Percentiles rank a stretch among this genome's conserved stretches.
Conservation (phyloP, 2,113 vertebrate species). For the Oncorhynchus nerka region DNA sequence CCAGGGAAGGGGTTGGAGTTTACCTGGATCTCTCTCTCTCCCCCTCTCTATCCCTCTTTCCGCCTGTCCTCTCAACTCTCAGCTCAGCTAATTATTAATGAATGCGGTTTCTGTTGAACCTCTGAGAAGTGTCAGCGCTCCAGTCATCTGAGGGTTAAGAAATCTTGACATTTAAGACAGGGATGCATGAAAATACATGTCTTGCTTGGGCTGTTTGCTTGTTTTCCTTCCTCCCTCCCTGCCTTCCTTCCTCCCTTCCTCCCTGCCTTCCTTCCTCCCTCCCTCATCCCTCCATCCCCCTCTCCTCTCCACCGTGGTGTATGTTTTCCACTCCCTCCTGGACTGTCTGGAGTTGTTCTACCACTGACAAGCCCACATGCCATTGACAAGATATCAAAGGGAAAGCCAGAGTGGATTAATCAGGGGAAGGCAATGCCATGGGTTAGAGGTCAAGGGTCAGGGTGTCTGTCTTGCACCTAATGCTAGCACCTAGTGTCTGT, state of each 20-base stretch:
- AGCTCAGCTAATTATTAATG: constrained; percentile 75
- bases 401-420: constrained; percentile 67
- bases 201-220: constrained; percentile 75
- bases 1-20: constrained; percentile 33
- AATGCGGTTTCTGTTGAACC: constrained; percentile 79
- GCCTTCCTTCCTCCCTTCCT: constrained; percentile 38
- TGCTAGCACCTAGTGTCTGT: constrained; percentile 29
- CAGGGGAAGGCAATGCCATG: constrained; percentile 52
- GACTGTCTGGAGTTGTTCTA: constrained; percentile 69
- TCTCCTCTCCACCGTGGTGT: constrained; percentile 40
- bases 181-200: constrained; percentile 79
- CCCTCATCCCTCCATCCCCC: constrained; percentile 10
- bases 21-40: background rate
- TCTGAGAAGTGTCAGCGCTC: constrained; percentile 75
- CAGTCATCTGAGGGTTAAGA: constrained; percentile 70
- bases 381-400: constrained; percentile 71
- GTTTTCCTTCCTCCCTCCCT: constrained; percentile 53
- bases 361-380: constrained; percentile 67
- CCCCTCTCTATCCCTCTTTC: background rate
- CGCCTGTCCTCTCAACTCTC: constrained; percentile 45
- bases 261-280: constrained; percentile 29
- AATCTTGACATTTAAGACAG: constrained; percentile 80
- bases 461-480: constrained; percentile 39
- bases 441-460: constrained; percentile 54
- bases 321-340: constrained; percentile 72